Percentiles rank a stretch among this genome's conserved stretches.
Evolutionary conservation across 2,797 vertebrate genomes (phyloP).

Genomic region (Acridotheres tristis): DNA sequence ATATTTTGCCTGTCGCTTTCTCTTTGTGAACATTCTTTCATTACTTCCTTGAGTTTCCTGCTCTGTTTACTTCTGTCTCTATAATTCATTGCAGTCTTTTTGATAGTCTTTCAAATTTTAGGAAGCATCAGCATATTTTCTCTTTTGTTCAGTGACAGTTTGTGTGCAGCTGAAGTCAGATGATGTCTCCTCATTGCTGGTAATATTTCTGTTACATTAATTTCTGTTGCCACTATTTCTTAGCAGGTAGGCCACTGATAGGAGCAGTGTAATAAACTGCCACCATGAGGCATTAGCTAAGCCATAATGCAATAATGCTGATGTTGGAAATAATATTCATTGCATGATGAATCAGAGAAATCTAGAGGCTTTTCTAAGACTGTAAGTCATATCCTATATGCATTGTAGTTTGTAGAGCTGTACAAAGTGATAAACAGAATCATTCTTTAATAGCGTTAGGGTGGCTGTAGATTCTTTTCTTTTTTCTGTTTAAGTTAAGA

Average conservation of each 20-base stretch:
- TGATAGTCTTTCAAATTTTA: constrained; percentile 28
- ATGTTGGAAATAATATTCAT: not conserved
- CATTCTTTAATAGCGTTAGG: not conserved
- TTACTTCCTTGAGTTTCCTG: constrained; percentile 23
- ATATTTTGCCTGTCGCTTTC: constrained; percentile 5
- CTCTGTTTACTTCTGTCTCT: constrained; percentile 56
- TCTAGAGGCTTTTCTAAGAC: not conserved
- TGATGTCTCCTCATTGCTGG: constrained; percentile 34
- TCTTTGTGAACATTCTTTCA: constrained; percentile 26
- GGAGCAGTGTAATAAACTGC: constrained; percentile 47
- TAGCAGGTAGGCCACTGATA: constrained; percentile 61
- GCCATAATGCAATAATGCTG: not conserved
- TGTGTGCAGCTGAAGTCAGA: constrained; percentile 65
- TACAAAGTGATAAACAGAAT: not conserved
- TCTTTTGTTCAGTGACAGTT: constrained; percentile 54
- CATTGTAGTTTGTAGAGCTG: not conserved
- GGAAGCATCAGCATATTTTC: constrained; percentile 49
- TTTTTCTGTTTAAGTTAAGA: not conserved
- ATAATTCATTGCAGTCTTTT: constrained; percentile 19
- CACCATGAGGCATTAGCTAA: constrained; percentile 44
- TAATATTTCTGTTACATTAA: constrained; percentile 65
- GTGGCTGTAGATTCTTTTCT: not conserved
- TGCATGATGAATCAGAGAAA: not conserved
- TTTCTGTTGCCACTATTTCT: constrained; percentile 63
- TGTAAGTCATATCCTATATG: not conserved